Conservation (phyloP, 2,888 invertebrate genomes). For the Leptura quadrifasciata region DNA sequence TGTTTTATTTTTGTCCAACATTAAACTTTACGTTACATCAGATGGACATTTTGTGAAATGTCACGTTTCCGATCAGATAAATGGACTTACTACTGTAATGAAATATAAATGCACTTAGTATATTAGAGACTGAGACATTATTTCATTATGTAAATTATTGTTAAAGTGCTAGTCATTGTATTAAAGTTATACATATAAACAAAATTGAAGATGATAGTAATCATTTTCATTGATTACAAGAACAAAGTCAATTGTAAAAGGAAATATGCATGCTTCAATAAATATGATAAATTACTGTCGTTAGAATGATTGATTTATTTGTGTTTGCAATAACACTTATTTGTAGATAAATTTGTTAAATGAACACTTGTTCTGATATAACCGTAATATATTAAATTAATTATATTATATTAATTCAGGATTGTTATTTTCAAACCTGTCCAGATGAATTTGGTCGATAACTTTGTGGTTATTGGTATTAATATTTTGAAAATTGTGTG, state of each 20-base stretch:
- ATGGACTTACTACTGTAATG: not conserved
- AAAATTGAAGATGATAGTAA: not conserved
- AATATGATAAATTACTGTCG: not conserved
- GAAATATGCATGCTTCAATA: not conserved
- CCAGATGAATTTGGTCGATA: too few relatives aligned
- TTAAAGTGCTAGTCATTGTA: not conserved
- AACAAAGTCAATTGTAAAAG: not conserved
- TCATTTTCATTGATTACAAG: not conserved
- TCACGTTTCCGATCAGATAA: conserved; percentile 18
- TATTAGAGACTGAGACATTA: conserved; percentile 5
- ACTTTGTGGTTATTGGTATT: too few relatives aligned
- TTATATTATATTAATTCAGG: too few relatives aligned
- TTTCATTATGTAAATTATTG: conserved; percentile 2
- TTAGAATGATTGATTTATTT: not conserved
- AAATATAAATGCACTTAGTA: conserved; percentile 25
- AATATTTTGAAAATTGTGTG: too few relatives aligned
- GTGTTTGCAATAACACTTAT: not conserved
- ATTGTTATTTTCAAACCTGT: too few relatives aligned
- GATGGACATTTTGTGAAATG: conserved; percentile 14
- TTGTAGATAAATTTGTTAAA: not conserved
- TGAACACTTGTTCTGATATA: not conserved
- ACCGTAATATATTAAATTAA: not conserved
- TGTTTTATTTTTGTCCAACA: not conserved
- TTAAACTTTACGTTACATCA: not conserved
- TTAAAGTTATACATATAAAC: conserved; percentile 4